phyloP scores from a whole-genome alignment of 2,888 invertebrate species.

The Abrostola tripartita region DNA sequence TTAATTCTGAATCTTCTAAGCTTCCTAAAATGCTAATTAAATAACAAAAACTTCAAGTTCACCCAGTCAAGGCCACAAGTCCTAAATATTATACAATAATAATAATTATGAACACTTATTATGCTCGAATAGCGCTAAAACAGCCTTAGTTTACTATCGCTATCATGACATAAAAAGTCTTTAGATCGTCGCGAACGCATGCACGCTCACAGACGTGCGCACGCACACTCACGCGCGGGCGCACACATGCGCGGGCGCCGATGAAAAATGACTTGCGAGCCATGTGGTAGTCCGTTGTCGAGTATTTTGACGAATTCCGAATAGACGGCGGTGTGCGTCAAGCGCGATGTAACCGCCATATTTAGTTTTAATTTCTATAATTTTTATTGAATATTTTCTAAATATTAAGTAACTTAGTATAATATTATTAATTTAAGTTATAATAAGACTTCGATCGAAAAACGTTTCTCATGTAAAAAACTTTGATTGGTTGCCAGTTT shows the following conservation, averaged over 20 bases:
- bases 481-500: too few species aligned
- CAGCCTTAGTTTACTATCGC: conserved; percentile 38
- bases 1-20: conserved; percentile 13
- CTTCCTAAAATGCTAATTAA: conserved; percentile 32
- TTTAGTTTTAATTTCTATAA: conserved; percentile 6
- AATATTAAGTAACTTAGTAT: background rate
- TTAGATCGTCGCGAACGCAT: conserved; percentile 49
- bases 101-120: conserved; percentile 22
- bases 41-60: conserved; percentile 48
- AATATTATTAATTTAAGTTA: background rate
- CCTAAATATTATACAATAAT: conserved; percentile 29
- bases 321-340: conserved; percentile 71
- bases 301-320: conserved; percentile 87
- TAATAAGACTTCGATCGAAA: background rate
- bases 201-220: conserved; percentile 30
- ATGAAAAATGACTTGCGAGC: conserved; percentile 80
- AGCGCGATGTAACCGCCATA: conserved; percentile 34
- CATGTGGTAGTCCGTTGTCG: conserved; percentile 82
- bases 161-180: conserved; percentile 44
- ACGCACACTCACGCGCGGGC: conserved; percentile 61
- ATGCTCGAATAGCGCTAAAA: conserved; percentile 38
- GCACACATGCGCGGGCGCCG: conserved; percentile 56
- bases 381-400: background rate
- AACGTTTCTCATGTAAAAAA: background rate
- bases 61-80: conserved; percentile 28